phyloP scores from a whole-genome alignment of 37 sponge, comb jelly and placozoan species.

The Petrosia ficiformis region DNA sequence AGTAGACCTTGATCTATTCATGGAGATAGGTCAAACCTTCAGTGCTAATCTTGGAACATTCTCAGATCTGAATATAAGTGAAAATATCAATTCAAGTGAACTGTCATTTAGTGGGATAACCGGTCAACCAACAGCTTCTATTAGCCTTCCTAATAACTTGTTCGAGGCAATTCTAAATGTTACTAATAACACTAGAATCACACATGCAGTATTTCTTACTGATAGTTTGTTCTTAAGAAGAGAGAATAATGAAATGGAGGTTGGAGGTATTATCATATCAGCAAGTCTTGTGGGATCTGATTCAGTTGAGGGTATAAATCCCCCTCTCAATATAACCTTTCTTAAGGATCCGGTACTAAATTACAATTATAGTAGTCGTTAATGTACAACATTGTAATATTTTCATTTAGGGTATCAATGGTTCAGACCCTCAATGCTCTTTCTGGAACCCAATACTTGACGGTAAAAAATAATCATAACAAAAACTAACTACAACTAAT shows the following conservation, averaged over 20 bases:
- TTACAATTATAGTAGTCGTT: too few relatives aligned
- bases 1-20: conserved; percentile 12
- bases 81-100: neutral
- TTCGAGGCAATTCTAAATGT: neutral
- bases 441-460: conserved; percentile 52
- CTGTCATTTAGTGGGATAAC: neutral
- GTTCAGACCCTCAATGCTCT: conserved; percentile 11
- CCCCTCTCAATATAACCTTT: conserved; percentile 13
- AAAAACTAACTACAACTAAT: neutral
- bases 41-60: neutral
- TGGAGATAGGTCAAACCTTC: neutral
- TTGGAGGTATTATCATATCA: conserved; percentile 25
- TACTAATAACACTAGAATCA: neutral
- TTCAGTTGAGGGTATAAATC: neutral
- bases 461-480: neutral
- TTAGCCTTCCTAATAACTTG: conserved; percentile 14
- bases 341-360: neutral
- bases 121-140: neutral
- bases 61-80: neutral
- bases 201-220: conserved; percentile 9
- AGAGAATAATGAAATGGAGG: neutral
- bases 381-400: neutral
- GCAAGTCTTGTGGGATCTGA: conserved; percentile 15
- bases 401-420: neutral
- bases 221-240: conserved; percentile 24